These are phyloP conservation scores for Furcula furcula DNA, from an alignment of 2,888 invertebrate species.

Conservation along the genomic window DNA sequence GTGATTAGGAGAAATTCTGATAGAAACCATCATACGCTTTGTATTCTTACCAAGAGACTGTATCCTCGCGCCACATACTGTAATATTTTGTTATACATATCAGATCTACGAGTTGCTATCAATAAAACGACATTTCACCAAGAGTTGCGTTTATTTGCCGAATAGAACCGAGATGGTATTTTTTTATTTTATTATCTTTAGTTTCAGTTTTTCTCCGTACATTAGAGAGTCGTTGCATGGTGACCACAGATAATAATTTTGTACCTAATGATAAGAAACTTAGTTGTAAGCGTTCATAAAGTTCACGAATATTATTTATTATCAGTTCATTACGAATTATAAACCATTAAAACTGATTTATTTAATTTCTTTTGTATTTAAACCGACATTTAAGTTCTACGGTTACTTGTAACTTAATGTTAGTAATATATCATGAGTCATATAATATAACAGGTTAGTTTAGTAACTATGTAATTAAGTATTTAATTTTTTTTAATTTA, in stretches of 20 bases:
- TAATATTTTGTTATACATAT: slow-evolving; percentile 56
- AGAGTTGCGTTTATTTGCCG: slow-evolving; percentile 65
- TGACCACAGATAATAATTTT: slow-evolving; percentile 76
- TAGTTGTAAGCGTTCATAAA: slow-evolving; percentile 77
- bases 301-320: slow-evolving; percentile 80
- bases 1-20: slow-evolving; percentile 79
- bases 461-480: slow-evolving; percentile 80
- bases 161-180: slow-evolving; percentile 58
- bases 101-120: slow-evolving; percentile 61
- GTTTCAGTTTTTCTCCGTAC: slow-evolving; percentile 71
- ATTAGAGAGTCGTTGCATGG: slow-evolving; percentile 66
- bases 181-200: slow-evolving; percentile 51
- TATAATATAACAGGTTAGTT: slow-evolving; percentile 78
- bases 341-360: slow-evolving; percentile 78
- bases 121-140: slow-evolving; percentile 68
- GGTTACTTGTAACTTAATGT: slow-evolving; percentile 72
- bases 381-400: slow-evolving; percentile 71
- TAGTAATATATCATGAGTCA: slow-evolving; percentile 79
- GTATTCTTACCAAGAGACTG: slow-evolving; percentile 66
- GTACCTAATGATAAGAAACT: slow-evolving; percentile 75
- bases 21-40: slow-evolving; percentile 63
- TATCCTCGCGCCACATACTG: slow-evolving; percentile 57
- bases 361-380: slow-evolving; percentile 81
- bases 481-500: slow-evolving; percentile 80
- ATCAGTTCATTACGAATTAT: slow-evolving; percentile 79